phyloP scores from a whole-genome alignment of 2,113 vertebrate genomes.

The Struthio camelus region DNA sequence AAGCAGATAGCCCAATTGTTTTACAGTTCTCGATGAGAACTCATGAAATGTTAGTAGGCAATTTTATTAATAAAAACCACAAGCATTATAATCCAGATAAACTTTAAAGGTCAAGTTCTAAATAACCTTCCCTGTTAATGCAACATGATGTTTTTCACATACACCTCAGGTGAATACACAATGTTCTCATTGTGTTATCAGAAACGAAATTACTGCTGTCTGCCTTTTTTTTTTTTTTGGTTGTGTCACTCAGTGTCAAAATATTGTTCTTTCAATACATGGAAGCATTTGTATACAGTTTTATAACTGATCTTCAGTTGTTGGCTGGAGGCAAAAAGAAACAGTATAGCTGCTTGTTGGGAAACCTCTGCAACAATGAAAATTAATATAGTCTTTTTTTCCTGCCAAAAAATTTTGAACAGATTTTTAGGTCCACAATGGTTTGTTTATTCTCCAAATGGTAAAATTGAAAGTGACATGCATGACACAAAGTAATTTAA shows the following conservation, averaged over 20 bases:
- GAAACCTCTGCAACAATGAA: conserved; percentile 73
- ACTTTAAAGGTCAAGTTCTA: conserved; percentile 40
- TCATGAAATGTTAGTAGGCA: conserved; percentile 26
- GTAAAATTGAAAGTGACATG: conserved; percentile 58
- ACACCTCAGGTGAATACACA: conserved; percentile 58
- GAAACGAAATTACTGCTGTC: conserved; percentile 62
- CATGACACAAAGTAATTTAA: conserved; percentile 53
- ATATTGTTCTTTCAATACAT: conserved; percentile 78
- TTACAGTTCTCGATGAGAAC: conserved; percentile 37
- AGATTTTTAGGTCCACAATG: conserved; percentile 58
- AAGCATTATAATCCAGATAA: conserved; percentile 46
- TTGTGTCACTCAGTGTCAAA: conserved; percentile 78
- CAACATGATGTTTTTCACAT: conserved; percentile 65
- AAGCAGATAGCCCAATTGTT: conserved; percentile 47
- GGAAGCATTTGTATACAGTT: conserved; percentile 76
- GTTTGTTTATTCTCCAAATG: conserved; percentile 65
- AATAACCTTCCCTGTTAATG: conserved; percentile 52
- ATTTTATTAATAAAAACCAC: conserved; percentile 40
- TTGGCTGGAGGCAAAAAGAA: conserved; percentile 78
- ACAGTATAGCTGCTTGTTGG: conserved; percentile 72
- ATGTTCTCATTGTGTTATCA: conserved; percentile 69
- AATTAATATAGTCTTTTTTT: conserved; percentile 65
- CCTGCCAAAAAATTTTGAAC: conserved; percentile 60
- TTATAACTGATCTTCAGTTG: conserved; percentile 76
- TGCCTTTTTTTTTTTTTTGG: background rate